Evolutionary conservation across 2,888 invertebrate species (phyloP), one percentile per base, ranked within the genome.

Genomic region (Macroteleia sp.): DNA sequence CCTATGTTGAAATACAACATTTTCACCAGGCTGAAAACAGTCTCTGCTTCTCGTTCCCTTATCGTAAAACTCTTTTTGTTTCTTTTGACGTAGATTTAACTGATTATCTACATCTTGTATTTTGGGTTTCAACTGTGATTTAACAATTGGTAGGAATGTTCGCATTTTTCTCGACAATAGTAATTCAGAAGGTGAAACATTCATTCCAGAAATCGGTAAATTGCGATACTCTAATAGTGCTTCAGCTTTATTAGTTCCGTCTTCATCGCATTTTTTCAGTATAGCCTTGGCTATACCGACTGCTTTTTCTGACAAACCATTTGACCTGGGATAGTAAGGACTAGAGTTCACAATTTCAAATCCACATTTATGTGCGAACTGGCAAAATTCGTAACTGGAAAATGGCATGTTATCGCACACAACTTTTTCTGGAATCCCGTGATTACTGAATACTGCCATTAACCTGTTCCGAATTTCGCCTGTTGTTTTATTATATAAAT

Each of bases 251-350:
- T 3, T 25, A 3, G 25, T 25, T 5, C 6, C 6, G 6, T 25
- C 25, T 6, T 25, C 25, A 5, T 3, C 25, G 6, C 25, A 25
- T 39, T 54, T 39, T 16, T 54, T 54, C 1, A 77, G 12, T n/a
- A 74, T 46, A n/a, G 39, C 50, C 32, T 75, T 78, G 1, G 67
- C 36, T 14, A 69, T 78, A 9, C 69, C 74, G 3, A 78, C 74
- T 20, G 67, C 74, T 62, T 70, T 56, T 52, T 73, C 73, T 3
- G 67, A 42, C 30, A 77, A 56, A 8, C 46, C 42, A 14, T 62
- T 67, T 0, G 59, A 52, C 36, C 54, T 36, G 1, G 71, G 61
- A 19, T 61, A 61, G 1, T 30, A 25, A n/a, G 61, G 54, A 54
- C 70, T 71, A 3, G 71, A 66, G 8, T 12, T 77, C 14, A 32